These are phyloP conservation scores for Notarius quadriscutis DNA, from an alignment of 2,113 vertebrate species.

Conservation along the genomic window DNA sequence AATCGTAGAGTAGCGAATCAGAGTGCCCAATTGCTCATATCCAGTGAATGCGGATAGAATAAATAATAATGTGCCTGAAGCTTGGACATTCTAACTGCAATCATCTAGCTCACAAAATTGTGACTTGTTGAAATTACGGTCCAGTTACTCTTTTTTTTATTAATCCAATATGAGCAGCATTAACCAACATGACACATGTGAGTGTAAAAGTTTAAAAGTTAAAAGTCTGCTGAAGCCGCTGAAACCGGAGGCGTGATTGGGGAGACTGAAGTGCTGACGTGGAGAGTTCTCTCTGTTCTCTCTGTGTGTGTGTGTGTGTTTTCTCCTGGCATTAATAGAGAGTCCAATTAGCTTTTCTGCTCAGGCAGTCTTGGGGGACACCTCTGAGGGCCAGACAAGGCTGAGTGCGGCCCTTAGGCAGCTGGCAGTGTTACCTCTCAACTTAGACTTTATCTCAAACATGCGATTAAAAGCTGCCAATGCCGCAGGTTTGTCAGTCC, in stretches of 20 bases:
- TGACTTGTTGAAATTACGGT: too few relatives aligned
- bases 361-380: constrained; percentile 48
- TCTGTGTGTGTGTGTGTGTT: constrained; percentile 8
- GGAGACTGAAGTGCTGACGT: constrained; percentile 38
- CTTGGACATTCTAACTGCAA: too few relatives aligned
- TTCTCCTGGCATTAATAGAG: constrained; percentile 38
- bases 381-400: constrained; percentile 47
- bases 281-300: constrained; percentile 16
- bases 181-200: background rate
- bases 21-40: too few relatives aligned
- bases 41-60: too few relatives aligned
- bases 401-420: constrained; percentile 49
- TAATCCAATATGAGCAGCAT: constrained; percentile 1
- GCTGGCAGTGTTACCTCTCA: constrained; percentile 9
- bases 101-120: too few relatives aligned
- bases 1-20: too few relatives aligned
- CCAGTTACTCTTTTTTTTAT: background rate
- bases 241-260: constrained; percentile 37
- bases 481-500: constrained; percentile 2
- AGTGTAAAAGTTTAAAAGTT: constrained; percentile 4
- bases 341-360: constrained; percentile 52
- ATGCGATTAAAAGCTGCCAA: constrained; percentile 46
- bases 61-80: too few relatives aligned
- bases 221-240: constrained; percentile 39
- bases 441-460: constrained; percentile 26